Evolutionary conservation across 30 jellyfish, hydroid and myxozoan genomes (phyloP).

Genomic region (Clytia hemisphaerica): DNA sequence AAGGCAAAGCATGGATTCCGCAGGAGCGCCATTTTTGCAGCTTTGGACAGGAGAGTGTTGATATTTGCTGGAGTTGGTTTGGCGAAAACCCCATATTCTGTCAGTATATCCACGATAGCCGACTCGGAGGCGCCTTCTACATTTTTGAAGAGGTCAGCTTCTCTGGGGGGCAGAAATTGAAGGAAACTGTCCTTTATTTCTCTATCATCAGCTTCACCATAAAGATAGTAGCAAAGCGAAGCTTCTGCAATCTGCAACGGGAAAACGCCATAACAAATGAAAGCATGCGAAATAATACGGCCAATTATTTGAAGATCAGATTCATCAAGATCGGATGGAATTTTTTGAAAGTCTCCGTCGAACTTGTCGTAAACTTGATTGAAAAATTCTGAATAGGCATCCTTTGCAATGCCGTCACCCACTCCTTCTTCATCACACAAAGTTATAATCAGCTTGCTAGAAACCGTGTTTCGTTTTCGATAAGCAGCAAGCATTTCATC

Average conservation of each 20-base stretch:
- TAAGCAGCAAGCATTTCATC: too few relatives aligned
- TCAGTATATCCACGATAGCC: background rate
- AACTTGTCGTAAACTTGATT: too few relatives aligned
- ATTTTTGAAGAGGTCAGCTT: background rate
- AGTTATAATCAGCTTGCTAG: too few relatives aligned
- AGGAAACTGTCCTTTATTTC: background rate
- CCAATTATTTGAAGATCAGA: too few relatives aligned
- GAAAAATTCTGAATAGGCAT: too few relatives aligned
- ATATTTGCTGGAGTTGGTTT: background rate
- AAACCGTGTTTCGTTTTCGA: too few relatives aligned
- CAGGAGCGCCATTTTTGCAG: background rate
- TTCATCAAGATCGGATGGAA: too few relatives aligned
- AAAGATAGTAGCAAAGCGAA: background rate
- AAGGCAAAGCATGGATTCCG: background rate
- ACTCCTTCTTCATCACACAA: too few relatives aligned
- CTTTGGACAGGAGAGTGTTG: background rate
- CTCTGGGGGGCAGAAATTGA: background rate
- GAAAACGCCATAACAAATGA: background rate
- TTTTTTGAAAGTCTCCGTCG: too few relatives aligned
- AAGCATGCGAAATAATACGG: background rate
- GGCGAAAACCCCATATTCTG: background rate
- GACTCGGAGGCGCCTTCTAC: background rate
- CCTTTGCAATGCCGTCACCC: too few relatives aligned
- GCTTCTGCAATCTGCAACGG: background rate
- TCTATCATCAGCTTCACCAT: background rate